A percentile compares a stretch with the other conserved stretches of the same genome.
Conservation (phyloP, 2,888 invertebrate genomes). For the Meghimatium bilineatum region DNA sequence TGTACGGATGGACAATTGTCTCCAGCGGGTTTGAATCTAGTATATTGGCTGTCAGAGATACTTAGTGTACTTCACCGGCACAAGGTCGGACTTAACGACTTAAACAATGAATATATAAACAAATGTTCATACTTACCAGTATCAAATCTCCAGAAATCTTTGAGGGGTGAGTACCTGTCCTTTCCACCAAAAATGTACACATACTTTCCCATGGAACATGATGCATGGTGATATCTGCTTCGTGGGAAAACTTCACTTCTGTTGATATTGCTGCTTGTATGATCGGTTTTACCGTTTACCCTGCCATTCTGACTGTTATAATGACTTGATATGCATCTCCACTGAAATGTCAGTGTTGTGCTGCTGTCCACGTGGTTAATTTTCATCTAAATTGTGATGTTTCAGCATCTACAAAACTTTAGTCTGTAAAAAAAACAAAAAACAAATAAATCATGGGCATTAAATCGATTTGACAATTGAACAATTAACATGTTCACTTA, state of each 20-base stretch:
- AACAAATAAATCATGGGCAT: too few species aligned
- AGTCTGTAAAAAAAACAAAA: too few species aligned
- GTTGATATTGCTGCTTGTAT: background rate
- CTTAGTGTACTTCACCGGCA: too few species aligned
- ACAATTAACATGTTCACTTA: too few species aligned
- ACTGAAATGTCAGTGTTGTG: constrained; percentile 35
- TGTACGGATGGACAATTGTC: too few species aligned
- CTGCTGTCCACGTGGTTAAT: constrained; percentile 23
- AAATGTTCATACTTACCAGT: constrained; percentile 59
- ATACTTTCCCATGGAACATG: constrained; percentile 84
- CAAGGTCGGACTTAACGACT: too few species aligned
- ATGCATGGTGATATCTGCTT: constrained; percentile 83
- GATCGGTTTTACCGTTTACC: background rate
- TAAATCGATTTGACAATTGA: too few species aligned
- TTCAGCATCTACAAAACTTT: too few species aligned
- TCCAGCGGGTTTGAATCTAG: too few species aligned
- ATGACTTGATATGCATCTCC: constrained; percentile 9
- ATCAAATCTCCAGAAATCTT: constrained; percentile 88
- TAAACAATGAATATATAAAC: background rate
- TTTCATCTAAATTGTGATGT: constrained; percentile 36
- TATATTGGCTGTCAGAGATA: too few species aligned
- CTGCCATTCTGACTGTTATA: background rate
- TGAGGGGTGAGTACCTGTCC: constrained; percentile 87
- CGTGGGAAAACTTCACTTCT: constrained; percentile 26
- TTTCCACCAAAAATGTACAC: constrained; percentile 91